These are phyloP conservation scores for Anthophora plumipes DNA, from an alignment of 2,888 invertebrate species.

Conservation along the genomic window DNA sequence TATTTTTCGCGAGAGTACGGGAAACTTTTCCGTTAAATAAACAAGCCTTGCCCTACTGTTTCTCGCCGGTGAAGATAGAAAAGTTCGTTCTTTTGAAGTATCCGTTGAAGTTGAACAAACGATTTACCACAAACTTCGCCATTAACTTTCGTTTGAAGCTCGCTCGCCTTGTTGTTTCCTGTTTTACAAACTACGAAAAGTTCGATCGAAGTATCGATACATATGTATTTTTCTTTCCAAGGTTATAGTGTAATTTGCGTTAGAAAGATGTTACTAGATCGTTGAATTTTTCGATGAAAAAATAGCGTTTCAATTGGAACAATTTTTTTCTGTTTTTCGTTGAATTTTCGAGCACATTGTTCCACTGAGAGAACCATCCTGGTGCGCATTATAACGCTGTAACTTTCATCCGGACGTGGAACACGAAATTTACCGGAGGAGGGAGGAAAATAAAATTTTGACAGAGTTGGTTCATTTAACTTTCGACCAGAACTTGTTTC, in stretches of 20 bases:
- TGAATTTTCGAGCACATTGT: background rate
- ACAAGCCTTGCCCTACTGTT: background rate
- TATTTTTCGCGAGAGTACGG: conserved; percentile 10
- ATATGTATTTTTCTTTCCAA: background rate
- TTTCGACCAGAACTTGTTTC: conserved; percentile 14
- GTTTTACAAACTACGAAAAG: background rate
- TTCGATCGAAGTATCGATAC: background rate
- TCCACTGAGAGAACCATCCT: background rate
- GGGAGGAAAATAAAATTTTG: conserved; percentile 2
- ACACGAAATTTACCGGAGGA: background rate
- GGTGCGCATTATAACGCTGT: no score
- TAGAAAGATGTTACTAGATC: no score
- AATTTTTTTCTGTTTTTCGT: no score
- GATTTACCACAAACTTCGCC: conserved; percentile 3
- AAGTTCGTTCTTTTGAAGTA: background rate
- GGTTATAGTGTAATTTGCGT: background rate
- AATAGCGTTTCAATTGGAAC: no score
- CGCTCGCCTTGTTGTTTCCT: background rate
- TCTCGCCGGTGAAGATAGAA: background rate
- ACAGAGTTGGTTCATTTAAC: conserved; percentile 28
- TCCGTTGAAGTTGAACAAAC: conserved; percentile 8
- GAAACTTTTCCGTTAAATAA: conserved; percentile 43
- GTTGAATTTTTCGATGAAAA: no score
- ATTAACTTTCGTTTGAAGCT: conserved; percentile 11
- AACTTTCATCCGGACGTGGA: background rate